phyloP scores from a whole-genome alignment of 1,140 invertebrate species.

The Cotesia chilonis region DNA sequence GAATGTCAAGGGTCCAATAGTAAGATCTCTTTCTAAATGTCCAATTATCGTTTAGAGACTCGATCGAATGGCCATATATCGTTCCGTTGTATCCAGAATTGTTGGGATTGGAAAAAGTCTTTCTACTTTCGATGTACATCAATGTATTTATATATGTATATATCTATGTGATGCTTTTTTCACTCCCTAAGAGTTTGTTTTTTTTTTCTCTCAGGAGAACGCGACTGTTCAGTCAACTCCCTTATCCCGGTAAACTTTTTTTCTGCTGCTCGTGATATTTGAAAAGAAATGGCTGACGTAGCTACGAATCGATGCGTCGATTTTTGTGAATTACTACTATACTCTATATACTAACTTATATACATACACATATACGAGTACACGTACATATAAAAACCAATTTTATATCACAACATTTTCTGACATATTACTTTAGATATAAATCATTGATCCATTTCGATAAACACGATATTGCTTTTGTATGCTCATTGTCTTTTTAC shows the following conservation, averaged over 20 bases:
- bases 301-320: slow-evolving; percentile 32
- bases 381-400: slow-evolving; percentile 12
- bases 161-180: slow-evolving; percentile 5
- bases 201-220: slow-evolving; percentile 21
- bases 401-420: slow-evolving; percentile 8
- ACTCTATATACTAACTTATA: slow-evolving; percentile 7
- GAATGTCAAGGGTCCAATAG: background rate
- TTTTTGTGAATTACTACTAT: slow-evolving; percentile 29
- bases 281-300: slow-evolving; percentile 33
- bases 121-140: background rate
- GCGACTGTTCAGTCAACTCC: slow-evolving; percentile 19
- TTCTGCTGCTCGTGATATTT: slow-evolving; percentile 15
- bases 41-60: slow-evolving; percentile 6
- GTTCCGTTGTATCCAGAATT: no score
- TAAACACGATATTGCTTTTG: slow-evolving; percentile 13
- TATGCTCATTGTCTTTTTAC: background rate
- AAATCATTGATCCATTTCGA: slow-evolving; percentile 1
- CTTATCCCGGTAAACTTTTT: slow-evolving; percentile 17
- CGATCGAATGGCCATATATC: background rate
- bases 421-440: slow-evolving; percentile 12
- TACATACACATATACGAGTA: background rate
- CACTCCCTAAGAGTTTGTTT: background rate
- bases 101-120: background rate
- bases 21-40: slow-evolving; percentile 1
- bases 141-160: background rate